These are phyloP conservation scores for Drosophila picticornis DNA, from an alignment of 2,888 invertebrate genomes.

Conservation along the genomic window DNA sequence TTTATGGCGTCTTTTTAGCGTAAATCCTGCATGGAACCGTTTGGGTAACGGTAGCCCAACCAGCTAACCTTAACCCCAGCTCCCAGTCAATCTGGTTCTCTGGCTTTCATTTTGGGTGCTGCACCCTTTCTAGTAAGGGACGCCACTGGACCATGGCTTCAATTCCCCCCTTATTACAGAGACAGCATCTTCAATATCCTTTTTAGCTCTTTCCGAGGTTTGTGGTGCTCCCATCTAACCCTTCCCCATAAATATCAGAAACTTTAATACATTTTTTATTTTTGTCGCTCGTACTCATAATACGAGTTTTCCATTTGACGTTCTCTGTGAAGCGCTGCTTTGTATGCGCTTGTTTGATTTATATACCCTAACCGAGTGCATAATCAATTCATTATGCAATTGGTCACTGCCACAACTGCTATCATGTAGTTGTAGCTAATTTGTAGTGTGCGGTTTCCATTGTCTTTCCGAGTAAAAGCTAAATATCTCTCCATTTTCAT, in stretches of 20 bases:
- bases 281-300: slow-evolving; percentile 29
- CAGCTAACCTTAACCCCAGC: slow-evolving; percentile 7
- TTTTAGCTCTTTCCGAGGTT: slow-evolving; percentile 23
- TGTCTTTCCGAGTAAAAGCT: neutral
- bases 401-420: neutral
- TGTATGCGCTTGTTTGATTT: slow-evolving; percentile 24
- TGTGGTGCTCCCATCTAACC: slow-evolving; percentile 6
- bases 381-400: neutral
- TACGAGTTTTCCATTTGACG: slow-evolving; percentile 15
- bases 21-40: slow-evolving; percentile 67
- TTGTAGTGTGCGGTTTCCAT: too few relatives aligned
- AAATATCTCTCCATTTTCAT: neutral
- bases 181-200: slow-evolving; percentile 60
- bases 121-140: slow-evolving; percentile 37
- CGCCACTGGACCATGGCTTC: slow-evolving; percentile 39
- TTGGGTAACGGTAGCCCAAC: slow-evolving; percentile 32
- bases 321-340: slow-evolving; percentile 8
- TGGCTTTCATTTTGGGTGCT: slow-evolving; percentile 24
- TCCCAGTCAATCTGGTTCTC: neutral
- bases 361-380: neutral
- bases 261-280: slow-evolving; percentile 38
- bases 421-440: too few relatives aligned
- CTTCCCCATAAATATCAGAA: neutral
- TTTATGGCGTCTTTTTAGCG: slow-evolving; percentile 81
- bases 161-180: slow-evolving; percentile 16